Evolutionary conservation across 2,113 vertebrate species (phyloP).

Genomic region (Notiomystis cincta): DNA sequence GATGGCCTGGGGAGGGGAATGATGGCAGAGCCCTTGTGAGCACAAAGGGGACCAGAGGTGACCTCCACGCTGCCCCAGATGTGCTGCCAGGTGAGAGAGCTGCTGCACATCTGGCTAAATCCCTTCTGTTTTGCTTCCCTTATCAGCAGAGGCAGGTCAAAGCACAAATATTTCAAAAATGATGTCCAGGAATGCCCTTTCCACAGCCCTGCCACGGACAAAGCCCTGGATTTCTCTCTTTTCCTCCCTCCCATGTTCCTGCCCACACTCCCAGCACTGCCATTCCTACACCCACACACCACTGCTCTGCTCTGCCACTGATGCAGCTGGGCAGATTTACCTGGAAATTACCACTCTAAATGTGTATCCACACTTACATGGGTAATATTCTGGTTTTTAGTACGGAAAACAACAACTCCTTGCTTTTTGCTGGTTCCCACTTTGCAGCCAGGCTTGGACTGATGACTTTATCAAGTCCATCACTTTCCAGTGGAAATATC

Average conservation of each 20-base stretch:
- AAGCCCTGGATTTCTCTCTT: background rate
- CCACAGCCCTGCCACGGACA: background rate
- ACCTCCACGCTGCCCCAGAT: background rate
- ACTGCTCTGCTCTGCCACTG: accelerated
- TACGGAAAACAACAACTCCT: background rate
- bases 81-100: background rate
- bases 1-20: background rate
- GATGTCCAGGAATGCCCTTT: background rate
- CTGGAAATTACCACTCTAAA: background rate
- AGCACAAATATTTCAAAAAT: background rate
- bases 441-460: background rate
- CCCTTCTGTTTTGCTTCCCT: background rate
- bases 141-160: background rate
- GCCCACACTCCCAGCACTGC: background rate
- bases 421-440: background rate
- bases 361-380: background rate
- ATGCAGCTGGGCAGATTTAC: background rate
- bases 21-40: background rate
- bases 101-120: background rate
- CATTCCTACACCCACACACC: background rate
- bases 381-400: background rate
- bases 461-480: background rate
- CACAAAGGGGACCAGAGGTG: background rate
- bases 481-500: accelerated
- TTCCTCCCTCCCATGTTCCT: background rate